These are phyloP conservation scores for Addax nasomaculatus DNA, from an alignment of 2,113 vertebrate species.

Conservation along the genomic window DNA sequence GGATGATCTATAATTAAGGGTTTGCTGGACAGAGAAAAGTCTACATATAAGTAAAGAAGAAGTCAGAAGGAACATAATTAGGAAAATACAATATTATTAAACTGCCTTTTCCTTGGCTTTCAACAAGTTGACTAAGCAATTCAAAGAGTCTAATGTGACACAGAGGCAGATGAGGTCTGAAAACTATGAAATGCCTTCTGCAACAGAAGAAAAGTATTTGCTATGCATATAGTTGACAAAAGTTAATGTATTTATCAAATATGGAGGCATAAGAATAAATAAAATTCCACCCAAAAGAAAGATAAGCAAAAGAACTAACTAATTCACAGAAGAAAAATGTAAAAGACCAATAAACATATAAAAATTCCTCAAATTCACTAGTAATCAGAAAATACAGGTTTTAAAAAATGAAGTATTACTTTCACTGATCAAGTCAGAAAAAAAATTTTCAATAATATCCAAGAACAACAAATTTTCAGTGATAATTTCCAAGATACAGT, in stretches of 20 bases:
- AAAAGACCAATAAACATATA: background rate
- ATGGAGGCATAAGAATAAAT: background rate
- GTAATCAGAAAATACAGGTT: constrained; percentile 18
- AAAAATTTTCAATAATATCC: background rate
- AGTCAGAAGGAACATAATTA: background rate
- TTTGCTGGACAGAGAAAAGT: background rate
- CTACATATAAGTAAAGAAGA: background rate
- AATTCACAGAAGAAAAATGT: background rate
- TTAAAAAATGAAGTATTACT: background rate
- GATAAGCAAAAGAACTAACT: background rate
- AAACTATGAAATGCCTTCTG: background rate
- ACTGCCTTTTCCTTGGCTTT: background rate
- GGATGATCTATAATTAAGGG: background rate
- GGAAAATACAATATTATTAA: background rate
- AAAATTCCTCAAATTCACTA: background rate
- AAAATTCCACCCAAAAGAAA: background rate
- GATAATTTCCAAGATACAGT: background rate
- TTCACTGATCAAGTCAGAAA: background rate
- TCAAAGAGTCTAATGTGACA: background rate
- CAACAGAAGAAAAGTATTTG: background rate
- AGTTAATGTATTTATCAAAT: background rate
- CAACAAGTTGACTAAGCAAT: background rate
- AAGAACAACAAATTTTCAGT: background rate
- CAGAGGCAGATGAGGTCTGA: background rate
- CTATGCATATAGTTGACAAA: background rate